phyloP scores from a whole-genome alignment of 2,113 vertebrate genomes.

The Psittacula cyanocephala region DNA sequence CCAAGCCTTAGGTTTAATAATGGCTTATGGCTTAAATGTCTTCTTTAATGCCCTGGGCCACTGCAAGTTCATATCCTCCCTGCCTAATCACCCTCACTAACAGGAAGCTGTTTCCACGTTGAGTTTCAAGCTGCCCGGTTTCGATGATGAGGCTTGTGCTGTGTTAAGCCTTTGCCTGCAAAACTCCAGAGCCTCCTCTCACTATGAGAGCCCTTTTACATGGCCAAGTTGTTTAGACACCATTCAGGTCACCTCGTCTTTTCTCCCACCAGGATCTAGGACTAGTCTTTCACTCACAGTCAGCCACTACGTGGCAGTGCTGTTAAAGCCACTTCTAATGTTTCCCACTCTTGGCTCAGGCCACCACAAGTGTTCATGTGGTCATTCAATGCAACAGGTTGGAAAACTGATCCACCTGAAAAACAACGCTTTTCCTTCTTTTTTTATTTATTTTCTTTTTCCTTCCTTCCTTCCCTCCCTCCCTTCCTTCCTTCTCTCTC shows the following conservation, averaged over 20 bases:
- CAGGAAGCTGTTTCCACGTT: not conserved
- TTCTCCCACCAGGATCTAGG: not conserved
- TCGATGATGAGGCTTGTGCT: accelerated
- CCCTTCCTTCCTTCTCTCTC: no score
- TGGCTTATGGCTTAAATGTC: not conserved
- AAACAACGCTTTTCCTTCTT: not conserved
- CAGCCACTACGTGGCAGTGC: not conserved
- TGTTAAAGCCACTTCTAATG: not conserved
- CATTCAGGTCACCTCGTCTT: not conserved
- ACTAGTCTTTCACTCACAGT: not conserved
- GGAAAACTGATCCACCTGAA: not conserved
- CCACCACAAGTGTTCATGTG: not conserved
- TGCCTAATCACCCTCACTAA: not conserved
- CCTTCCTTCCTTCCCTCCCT: no score
- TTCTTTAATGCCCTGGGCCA: not conserved
- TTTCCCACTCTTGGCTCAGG: not conserved
- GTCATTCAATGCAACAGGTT: not conserved
- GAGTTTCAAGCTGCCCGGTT: not conserved
- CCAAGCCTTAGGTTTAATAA: not conserved
- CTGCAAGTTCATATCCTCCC: not conserved
- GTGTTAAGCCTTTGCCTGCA: not conserved
- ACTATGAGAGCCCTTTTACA: not conserved
- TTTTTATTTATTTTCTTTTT: accelerated
- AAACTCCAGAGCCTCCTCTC: not conserved
- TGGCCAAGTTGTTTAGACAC: not conserved